A percentile compares a stretch with the other conserved stretches of the same genome.
These are phyloP conservation scores for Arctopsyche grandis DNA, from an alignment of 1,140 invertebrate species.

Conservation along the genomic window DNA sequence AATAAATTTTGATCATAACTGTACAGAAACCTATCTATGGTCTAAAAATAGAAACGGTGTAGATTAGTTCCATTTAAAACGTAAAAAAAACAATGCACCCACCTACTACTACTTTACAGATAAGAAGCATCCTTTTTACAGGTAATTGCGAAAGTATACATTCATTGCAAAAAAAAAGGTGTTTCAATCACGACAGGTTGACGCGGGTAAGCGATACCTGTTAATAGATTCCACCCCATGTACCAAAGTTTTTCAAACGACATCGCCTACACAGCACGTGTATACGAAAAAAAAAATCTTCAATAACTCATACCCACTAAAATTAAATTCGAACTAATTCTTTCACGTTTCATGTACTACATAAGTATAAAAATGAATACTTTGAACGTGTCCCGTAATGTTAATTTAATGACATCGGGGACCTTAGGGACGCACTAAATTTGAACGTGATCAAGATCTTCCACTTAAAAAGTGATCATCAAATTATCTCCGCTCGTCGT, in stretches of 20 bases:
- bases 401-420: background rate
- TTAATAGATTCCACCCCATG: background rate
- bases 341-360: background rate
- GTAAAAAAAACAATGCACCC: too few relatives aligned
- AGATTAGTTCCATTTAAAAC: too few relatives aligned
- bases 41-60: too few relatives aligned
- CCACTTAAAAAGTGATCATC: conserved; percentile 16
- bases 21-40: too few relatives aligned
- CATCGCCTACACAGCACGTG: too few relatives aligned
- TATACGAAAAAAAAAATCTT: too few relatives aligned
- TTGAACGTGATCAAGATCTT: background rate
- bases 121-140: too few relatives aligned
- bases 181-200: background rate
- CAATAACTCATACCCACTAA: too few relatives aligned
- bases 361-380: background rate
- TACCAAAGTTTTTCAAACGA: background rate
- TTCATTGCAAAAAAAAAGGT: background rate
- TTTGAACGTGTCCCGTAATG: background rate
- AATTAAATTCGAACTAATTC: too few relatives aligned
- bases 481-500: background rate
- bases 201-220: background rate
- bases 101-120: too few relatives aligned
- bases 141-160: too few relatives aligned
- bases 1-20: too few relatives aligned
- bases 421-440: background rate